Base-by-base conservation (phyloP, 2,888 invertebrate species). In the Mayetiola destructor region DNA sequence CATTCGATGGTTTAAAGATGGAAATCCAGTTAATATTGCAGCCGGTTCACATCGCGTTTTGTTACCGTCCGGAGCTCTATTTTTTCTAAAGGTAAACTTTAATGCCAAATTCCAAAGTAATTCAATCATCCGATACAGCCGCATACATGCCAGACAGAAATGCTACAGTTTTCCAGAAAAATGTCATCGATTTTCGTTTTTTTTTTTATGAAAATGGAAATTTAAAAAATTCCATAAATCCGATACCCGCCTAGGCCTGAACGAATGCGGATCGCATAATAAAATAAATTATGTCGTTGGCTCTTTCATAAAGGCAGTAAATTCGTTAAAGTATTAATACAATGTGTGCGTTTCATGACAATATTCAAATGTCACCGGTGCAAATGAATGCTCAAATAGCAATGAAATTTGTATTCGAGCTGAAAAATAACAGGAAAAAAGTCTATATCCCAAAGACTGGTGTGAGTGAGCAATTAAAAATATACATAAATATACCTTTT, bases 1-100 rank as follows among this genome's bases (percentile, higher is more conserved):
- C 37, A 84, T 92, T 64, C 80, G 83, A 62, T 94, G 93, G 93
- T 90, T 82, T 75, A 81, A 82, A 66, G 83, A 80, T 66, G 80
- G 77, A 64, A 77, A 64, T 61, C 74, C 75, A 52, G 72, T 80
- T 58, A 71, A 78, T 64, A 78, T 82, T 52, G 80, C 82, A 63
- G 78, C 81, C 54, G 72, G 72, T 56, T 76, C 81, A 2, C 88
- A 90, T 67, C 79, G 89, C 64, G 86, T 89, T 65, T 67, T 71
- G 55, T 71, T 88, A 59, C 86, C 86, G 21, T 84, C 86, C 60
- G 92, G 91, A 23, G 85, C 82, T 64, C 75, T 93, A 62, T 90
- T 93, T 76, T 90, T 93, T 72, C 76, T 93, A 61, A 72, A 72
- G 69, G 72, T 71, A 48, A 48, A 48, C 10, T 21, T 10, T 21